These are phyloP conservation scores for Mechanitis messenoides DNA, from an alignment of 2,888 invertebrate species.

Conservation along the genomic window DNA sequence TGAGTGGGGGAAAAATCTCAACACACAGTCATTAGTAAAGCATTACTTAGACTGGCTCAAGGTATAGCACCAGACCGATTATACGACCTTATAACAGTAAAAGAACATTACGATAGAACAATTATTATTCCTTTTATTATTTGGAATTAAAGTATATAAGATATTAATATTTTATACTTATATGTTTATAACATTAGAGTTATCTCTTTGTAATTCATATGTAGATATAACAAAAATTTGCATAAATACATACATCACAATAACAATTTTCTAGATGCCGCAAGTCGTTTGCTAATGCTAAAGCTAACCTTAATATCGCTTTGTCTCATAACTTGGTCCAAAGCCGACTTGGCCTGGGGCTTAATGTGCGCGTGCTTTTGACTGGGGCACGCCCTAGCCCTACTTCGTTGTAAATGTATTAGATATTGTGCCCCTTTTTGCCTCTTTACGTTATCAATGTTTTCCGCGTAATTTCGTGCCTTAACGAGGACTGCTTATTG, in stretches of 20 bases:
- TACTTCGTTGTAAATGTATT: conserved; percentile 57
- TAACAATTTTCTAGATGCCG: not conserved
- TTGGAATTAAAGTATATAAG: not conserved
- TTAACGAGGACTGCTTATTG: conserved; percentile 27
- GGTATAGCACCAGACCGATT: not conserved
- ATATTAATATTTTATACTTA: not conserved
- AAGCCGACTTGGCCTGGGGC: conserved; percentile 35
- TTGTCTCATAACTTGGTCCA: conserved; percentile 33
- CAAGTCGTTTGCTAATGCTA: not conserved
- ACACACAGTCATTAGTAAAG: conserved; percentile 70
- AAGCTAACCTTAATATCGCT: conserved; percentile 18
- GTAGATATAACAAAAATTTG: too few relatives aligned
- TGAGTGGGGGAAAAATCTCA: conserved; percentile 68
- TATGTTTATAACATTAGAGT: conserved; percentile 11
- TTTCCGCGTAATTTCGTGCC: conserved; percentile 37
- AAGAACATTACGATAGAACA: too few relatives aligned
- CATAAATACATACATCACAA: not conserved
- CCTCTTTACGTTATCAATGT: conserved; percentile 36
- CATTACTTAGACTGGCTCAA: conserved; percentile 51
- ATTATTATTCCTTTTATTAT: too few relatives aligned
- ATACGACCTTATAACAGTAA: too few relatives aligned
- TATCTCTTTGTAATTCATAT: not conserved
- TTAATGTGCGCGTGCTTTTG: conserved; percentile 65
- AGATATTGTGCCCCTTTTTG: conserved; percentile 52
- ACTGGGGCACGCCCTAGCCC: conserved; percentile 56